These are phyloP conservation scores for Adrianichthys oophorus DNA, from an alignment of 2,797 vertebrate genomes.

Conservation along the genomic window DNA sequence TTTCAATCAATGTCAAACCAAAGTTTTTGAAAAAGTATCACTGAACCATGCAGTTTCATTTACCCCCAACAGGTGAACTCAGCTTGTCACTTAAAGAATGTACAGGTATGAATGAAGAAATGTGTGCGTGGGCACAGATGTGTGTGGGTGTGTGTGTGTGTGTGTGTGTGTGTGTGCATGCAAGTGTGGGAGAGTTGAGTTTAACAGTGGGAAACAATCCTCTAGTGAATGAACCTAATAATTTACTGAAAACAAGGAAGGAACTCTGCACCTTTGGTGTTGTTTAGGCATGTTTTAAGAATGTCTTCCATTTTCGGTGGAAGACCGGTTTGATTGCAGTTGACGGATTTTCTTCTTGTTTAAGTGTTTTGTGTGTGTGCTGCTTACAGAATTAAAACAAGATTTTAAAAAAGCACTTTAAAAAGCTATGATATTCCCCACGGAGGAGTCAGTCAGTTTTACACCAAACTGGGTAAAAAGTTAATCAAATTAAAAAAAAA, in stretches of 20 bases:
- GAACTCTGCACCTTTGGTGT: no score
- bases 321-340: no score
- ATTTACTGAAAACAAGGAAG: constrained; percentile 31
- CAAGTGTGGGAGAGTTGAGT: background rate
- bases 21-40: constrained; percentile 49
- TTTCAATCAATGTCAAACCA: constrained; percentile 36
- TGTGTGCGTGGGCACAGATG: constrained; percentile 27
- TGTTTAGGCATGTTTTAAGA: no score
- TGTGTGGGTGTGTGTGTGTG: constrained; percentile 24
- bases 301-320: no score
- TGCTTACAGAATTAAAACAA: background rate
- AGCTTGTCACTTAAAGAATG: constrained; percentile 44
- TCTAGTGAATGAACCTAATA: constrained; percentile 38
- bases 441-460: background rate
- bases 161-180: constrained; percentile 6
- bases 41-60: constrained; percentile 65
- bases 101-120: constrained; percentile 26
- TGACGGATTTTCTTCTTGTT: no score
- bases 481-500: no score
- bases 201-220: constrained; percentile 54
- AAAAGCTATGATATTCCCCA: no score
- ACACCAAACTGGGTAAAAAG: no score
- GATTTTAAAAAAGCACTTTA: background rate
- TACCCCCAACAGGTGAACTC: constrained; percentile 62
- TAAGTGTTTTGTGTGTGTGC: background rate